Percentiles rank a stretch among this genome's conserved stretches.
phyloP scores from a whole-genome alignment of 1,140 invertebrate genomes.

The Halesus radiatus region DNA sequence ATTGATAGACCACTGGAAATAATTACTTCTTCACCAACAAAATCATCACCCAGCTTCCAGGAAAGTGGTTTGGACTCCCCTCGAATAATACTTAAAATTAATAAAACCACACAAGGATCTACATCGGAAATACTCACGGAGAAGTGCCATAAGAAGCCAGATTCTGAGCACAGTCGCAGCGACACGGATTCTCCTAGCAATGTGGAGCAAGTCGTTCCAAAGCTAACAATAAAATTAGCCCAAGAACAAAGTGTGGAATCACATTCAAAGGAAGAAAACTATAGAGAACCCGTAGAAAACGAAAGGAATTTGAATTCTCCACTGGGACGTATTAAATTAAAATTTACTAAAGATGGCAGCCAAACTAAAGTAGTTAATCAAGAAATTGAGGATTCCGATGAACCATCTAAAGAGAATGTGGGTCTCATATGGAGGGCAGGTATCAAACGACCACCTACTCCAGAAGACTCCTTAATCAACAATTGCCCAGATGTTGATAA shows the following conservation, averaged over 20 bases:
- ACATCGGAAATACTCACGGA: conserved; percentile 69
- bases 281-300: conserved; percentile 17
- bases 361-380: conserved; percentile 43
- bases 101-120: conserved; percentile 69
- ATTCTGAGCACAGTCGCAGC: conserved; percentile 15
- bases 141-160: conserved; percentile 61
- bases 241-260: conserved; percentile 41
- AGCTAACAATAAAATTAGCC: conserved; percentile 52
- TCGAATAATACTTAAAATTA: conserved; percentile 70
- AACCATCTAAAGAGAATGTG: conserved; percentile 39
- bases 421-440: conserved; percentile 29
- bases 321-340: conserved; percentile 51
- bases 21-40: conserved; percentile 61
- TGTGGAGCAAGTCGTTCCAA: conserved; percentile 46
- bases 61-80: conserved; percentile 69
- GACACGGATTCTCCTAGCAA: background rate
- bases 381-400: conserved; percentile 29
- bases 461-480: conserved; percentile 28
- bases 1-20: conserved; percentile 67
- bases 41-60: conserved; percentile 60
- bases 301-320: conserved; percentile 44
- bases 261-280: conserved; percentile 8
- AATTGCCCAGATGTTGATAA: conserved; percentile 61
- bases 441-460: conserved; percentile 20
- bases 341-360: conserved; percentile 49